Base-by-base conservation (phyloP, 2,888 invertebrate species). In the Pachymerium ferrugineum region DNA sequence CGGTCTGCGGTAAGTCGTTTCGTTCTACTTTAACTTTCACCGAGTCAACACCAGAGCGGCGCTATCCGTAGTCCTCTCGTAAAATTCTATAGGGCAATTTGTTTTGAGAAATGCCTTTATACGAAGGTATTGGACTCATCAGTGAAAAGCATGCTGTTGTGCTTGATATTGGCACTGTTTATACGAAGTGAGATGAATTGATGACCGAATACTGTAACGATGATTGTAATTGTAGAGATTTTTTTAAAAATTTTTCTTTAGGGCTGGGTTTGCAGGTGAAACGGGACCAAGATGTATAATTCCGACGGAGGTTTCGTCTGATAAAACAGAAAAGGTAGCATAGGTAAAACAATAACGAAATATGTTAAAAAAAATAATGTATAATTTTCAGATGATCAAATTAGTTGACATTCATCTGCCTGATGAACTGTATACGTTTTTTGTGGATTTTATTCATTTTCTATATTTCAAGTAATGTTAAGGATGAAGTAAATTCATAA, bases 211-310 rank as follows among this genome's bases (percentile, higher is more conserved):
- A 25, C 25, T 62, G 47, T 35, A 33, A 25, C 19, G 29, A 74
- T 75, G 10, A 10, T 68, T 67, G 31, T 4, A 62, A 62, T 28
- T 28, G 25, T 38, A 10, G 30, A 38, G 10, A 74, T 67, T 30
- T 62, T n/a, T 25, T 72, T 73, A 33, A 47, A 31, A 68, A n/a
- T n/a, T 54, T 47, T 74, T 38, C 79, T 83, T 33, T 78, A 96
- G 96, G 83, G 91, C 94, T 82, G 97, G 97, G 29, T 94, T 96
- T 83, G 91, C 93, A 30, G 93, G 93, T 10, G 97, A 97, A 84
- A 87, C 89, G 70, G 89, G 90, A 38, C 97, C 97, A 29, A 86
- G 96, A 77, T 92, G 91, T 80, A 94, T 97, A 76, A 88, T 96
- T 76, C 89, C 89, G 71, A 90, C 93, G 0, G 88, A 90, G 82